Evolutionary conservation across 2,113 vertebrate genomes (phyloP).

Genomic region (Megaptera novaeangliae): DNA sequence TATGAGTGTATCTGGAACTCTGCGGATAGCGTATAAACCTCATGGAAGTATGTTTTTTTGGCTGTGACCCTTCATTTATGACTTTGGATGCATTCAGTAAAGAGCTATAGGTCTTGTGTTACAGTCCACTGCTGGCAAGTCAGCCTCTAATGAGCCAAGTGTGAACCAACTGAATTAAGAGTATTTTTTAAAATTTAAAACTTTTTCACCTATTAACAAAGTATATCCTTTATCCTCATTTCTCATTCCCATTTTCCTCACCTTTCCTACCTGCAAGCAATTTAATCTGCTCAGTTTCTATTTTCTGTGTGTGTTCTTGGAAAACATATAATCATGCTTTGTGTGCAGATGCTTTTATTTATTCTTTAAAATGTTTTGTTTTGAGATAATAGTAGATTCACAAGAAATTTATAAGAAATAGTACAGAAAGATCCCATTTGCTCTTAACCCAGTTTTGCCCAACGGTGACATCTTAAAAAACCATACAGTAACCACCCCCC

Average conservation of each 20-base stretch:
- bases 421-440: neutral
- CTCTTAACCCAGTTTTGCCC: neutral
- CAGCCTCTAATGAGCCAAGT: neutral
- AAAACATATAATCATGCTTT: neutral
- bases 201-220: neutral
- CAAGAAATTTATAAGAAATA: neutral
- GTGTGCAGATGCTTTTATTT: neutral
- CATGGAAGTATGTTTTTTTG: neutral
- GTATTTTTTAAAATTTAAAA: neutral
- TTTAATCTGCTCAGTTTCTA: neutral
- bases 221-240: neutral
- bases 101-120: neutral
- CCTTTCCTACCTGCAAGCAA: neutral
- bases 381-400: neutral
- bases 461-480: neutral
- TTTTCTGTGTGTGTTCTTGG: neutral
- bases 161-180: neutral
- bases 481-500: neutral
- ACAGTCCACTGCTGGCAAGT: neutral
- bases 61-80: neutral
- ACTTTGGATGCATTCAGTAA: neutral
- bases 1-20: neutral
- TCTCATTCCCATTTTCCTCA: too few species aligned
- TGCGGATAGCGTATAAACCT: neutral
- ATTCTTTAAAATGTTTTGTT: neutral